Evolutionary conservation across 2,113 vertebrate species (phyloP).

Genomic region (Agelaius phoeniceus): DNA sequence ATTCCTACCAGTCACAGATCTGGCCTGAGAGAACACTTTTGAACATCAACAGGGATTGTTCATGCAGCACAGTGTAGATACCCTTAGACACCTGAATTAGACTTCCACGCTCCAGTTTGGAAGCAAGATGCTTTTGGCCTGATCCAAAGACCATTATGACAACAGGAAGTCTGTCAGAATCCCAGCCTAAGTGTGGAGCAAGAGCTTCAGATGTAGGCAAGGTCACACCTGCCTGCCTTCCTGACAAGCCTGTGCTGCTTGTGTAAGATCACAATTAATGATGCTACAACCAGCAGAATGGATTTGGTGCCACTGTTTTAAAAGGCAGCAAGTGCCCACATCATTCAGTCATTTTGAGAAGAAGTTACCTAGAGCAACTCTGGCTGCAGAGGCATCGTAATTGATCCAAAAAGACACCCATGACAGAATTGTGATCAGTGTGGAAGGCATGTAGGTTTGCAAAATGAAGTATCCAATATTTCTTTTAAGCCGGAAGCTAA

Average conservation of each 20-base stretch:
- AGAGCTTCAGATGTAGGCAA: neutral
- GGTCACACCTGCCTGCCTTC: neutral
- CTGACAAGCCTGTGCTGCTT: neutral
- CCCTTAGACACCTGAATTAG: neutral
- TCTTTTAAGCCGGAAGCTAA: conserved; percentile 90
- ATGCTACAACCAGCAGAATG: neutral
- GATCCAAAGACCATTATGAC: neutral
- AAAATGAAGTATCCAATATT: conserved; percentile 93
- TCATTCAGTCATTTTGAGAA: neutral
- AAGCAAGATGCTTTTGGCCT: neutral
- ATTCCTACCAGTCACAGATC: neutral
- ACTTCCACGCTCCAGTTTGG: neutral
- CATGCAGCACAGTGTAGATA: neutral
- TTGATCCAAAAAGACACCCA: conserved; percentile 96
- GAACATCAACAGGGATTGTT: neutral
- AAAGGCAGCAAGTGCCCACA: neutral
- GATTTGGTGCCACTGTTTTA: neutral
- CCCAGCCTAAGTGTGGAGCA: neutral
- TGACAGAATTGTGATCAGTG: conserved; percentile 87
- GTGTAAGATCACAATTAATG: neutral
- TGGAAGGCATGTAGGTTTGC: conserved; percentile 92
- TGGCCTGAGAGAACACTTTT: neutral
- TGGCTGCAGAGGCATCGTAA: conserved; percentile 93
- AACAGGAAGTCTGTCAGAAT: neutral
- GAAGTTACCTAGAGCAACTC: conserved; percentile 90